Percentiles rank a stretch among this genome's conserved stretches.
Conservation (phyloP, 1,140 invertebrate genomes). For the Nebria ingens region DNA sequence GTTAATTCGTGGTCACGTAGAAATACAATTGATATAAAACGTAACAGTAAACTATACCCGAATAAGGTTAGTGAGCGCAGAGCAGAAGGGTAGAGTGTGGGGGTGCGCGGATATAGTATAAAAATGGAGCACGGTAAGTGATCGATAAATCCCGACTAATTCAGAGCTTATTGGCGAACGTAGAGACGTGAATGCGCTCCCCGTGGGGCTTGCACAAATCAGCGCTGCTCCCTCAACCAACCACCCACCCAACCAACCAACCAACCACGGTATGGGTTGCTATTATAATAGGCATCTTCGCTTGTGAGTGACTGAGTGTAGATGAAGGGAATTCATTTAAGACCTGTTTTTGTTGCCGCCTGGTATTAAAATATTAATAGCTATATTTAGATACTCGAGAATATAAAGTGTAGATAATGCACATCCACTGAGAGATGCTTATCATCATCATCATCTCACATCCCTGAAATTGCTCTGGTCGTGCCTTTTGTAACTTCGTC, state of each 20-base stretch:
- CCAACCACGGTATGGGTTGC: not conserved
- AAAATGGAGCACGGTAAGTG: slow-evolving; percentile 2
- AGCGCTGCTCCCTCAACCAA: not conserved
- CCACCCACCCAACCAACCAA: not conserved
- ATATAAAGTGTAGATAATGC: not conserved
- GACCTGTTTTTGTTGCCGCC: not conserved
- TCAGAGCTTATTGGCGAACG: slow-evolving; percentile 3
- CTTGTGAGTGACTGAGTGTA: not conserved
- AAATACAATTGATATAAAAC: too few species aligned
- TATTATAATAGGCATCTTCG: not conserved
- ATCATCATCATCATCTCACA: too few species aligned
- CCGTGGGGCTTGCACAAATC: not conserved
- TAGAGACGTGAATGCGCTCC: too few species aligned
- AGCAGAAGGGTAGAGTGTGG: too few species aligned
- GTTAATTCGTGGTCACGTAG: too few species aligned
- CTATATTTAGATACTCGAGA: slow-evolving; percentile 5
- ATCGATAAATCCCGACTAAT: slow-evolving; percentile 6
- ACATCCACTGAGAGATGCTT: not conserved
- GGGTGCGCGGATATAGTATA: slow-evolving; percentile 1
- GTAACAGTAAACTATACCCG: not conserved
- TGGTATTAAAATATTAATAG: slow-evolving; percentile 3
- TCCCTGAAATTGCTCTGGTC: not conserved
- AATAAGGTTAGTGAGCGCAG: not conserved
- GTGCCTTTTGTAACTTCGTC: not conserved
- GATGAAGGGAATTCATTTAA: not conserved